Evolutionary conservation across 2,797 vertebrate species (phyloP).

Genomic region (Myioborus melanocephalus): DNA sequence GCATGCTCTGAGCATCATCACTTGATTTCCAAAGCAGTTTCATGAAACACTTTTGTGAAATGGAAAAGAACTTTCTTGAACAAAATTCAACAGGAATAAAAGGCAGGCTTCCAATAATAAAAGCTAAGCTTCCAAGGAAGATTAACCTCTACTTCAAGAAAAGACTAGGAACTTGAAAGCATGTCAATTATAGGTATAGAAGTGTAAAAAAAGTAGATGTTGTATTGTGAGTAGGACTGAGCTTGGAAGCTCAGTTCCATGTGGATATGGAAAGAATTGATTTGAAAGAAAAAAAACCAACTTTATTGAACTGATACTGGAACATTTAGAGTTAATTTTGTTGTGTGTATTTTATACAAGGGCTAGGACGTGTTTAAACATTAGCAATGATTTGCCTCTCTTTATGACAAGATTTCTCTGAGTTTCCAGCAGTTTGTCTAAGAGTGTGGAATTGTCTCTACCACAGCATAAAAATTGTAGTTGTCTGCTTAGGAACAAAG

Average conservation of each 20-base stretch:
- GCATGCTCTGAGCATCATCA: neutral
- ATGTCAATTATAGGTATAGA: neutral
- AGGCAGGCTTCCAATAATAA: neutral
- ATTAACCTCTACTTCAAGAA: neutral
- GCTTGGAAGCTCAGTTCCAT: neutral
- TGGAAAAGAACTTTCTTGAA: neutral
- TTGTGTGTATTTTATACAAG: neutral
- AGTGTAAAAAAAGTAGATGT: neutral
- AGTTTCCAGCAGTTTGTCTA: neutral
- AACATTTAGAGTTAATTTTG: neutral
- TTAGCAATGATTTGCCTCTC: neutral
- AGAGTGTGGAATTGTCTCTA: neutral
- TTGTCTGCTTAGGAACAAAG: neutral
- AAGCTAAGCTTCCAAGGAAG: neutral
- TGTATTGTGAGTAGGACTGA: neutral
- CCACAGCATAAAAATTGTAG: neutral
- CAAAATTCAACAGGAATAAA: slow-evolving; percentile 31
- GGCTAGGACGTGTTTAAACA: neutral
- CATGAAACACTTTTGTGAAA: neutral
- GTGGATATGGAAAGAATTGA: neutral
- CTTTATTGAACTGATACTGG: neutral
- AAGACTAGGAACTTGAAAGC: neutral
- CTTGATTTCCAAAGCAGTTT: neutral
- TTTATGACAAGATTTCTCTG: neutral
- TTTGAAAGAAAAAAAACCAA: neutral